A percentile compares a stretch with the other conserved stretches of the same genome.
These are phyloP conservation scores for Apomyelois bistriatella DNA, from an alignment of 2,888 invertebrate species.

Conservation along the genomic window DNA sequence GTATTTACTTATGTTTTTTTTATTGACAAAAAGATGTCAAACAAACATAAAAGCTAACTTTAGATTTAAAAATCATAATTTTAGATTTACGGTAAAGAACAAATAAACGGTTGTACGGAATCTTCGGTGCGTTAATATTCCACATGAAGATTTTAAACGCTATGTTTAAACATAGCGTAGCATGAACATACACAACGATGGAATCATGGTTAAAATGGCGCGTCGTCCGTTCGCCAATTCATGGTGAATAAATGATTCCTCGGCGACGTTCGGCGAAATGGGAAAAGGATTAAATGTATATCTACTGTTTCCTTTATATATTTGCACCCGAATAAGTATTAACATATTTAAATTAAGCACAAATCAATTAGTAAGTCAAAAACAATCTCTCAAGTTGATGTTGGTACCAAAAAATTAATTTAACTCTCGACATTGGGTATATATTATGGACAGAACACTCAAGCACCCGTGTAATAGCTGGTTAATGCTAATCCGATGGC, in stretches of 20 bases:
- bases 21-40: too few relatives aligned
- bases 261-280: constrained; percentile 50
- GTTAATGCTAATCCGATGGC: constrained; percentile 70
- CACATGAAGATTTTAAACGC: too few relatives aligned
- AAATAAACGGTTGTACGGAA: too few relatives aligned
- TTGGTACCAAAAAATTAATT: constrained; percentile 32
- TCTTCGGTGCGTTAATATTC: too few relatives aligned
- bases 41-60: too few relatives aligned
- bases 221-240: constrained; percentile 49
- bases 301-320: too few relatives aligned
- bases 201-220: not conserved
- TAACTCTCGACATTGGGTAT: constrained; percentile 35
- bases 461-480: constrained; percentile 52
- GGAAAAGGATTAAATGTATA: constrained; percentile 58
- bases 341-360: constrained; percentile 9
- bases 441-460: constrained; percentile 46
- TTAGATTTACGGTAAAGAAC: too few relatives aligned
- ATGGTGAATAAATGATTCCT: constrained; percentile 64
- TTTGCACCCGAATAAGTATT: too few relatives aligned
- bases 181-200: not conserved
- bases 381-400: constrained; percentile 8
- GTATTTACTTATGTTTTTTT: too few relatives aligned
- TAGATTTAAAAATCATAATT: too few relatives aligned
- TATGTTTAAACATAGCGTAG: not conserved
- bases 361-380: constrained; percentile 21